Evolutionary conservation across 2,888 invertebrate species (phyloP), one percentile per base, ranked within the genome.

Genomic region (Conistra vaccinii): DNA sequence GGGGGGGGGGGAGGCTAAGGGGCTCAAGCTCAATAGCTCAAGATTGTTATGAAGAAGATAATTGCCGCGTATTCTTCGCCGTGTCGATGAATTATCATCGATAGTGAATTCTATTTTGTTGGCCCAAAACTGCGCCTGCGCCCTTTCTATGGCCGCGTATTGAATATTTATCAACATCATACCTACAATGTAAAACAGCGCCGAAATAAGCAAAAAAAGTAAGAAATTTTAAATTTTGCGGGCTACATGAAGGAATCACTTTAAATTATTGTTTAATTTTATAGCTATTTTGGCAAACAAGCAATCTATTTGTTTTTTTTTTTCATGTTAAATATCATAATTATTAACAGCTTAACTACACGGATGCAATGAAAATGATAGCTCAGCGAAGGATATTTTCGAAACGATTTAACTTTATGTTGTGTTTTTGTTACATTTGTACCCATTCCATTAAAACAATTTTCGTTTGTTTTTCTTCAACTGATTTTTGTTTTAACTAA

Each of bases 351-450:
- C 17, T 32, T 62, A 42, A 51, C 17, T 45, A 48, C 23, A 9
- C 3, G 2, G 9, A 48, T 14, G 12, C 9, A 32, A 42, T 42
- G 9, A 35, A 35, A 78, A 68, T 53, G 26, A 23, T 35, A 45
- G 51, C 58, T 42, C 3, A 17, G 79, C 75, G 26, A 76, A 58
- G 23, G 26, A 48, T 58, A 67, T 32, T 76, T 65, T 65, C 10
- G 9, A 35, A 39, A 65, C n/a, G 0, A 57, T 57, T 39, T 10
- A 20, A 35, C 5, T 62, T 48, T 66, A n/a, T 17, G 42, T 42
- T 75, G 7, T 26, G 35, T 35, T 4, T 62, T 32, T 60, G 0
- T 23, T 7, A 42, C 9, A 45, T n/a, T 10, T 62, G 17, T 17
- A 14, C 1, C 10, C 5, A 14, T 58, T 67, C 2, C n/a, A 42